Evolutionary conservation across 1,140 invertebrate species (phyloP), one percentile per base, ranked within the genome.

Genomic region (Hylaeus anthracinus): DNA sequence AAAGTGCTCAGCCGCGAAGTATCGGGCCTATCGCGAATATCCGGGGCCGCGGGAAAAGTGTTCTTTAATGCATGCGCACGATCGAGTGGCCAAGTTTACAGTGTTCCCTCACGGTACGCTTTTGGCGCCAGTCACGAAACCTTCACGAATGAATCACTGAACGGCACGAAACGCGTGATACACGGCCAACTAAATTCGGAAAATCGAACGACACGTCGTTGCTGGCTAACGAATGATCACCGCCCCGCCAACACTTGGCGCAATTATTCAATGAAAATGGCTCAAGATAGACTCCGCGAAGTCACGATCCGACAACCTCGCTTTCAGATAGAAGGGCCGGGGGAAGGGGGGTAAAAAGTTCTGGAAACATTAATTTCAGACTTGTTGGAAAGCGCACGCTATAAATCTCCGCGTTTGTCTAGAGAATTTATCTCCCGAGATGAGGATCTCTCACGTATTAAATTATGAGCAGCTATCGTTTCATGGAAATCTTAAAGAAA

Each of bases 11-110:
- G 51, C 6, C 67, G 65, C 67, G 66, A 41, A 78, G 53, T 37
- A 56, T 55, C 15, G 48, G 66, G 26, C 61, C 61, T 53, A 71
- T 74, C 64, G 61, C 63, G 86, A 70, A 77, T 66, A 65, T 77
- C 81, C 67, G 61, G 39, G 45, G 26, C 26, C 61, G 53, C 51
- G 12, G 84, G 76, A 89, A 89, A 89, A 90, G 85, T 86, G 89
- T 90, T 90, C 88, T 86, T 89, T 90, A 90, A 91, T 90, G 88
- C 87, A 90, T 86, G 88, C 72, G 86, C 84, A 81, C 75, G 79
- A 88, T 89, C 85, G 83, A 89, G 79, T 64, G 74, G 14, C 60
- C 61, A 58, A 88, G 85, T 90, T 90, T 90, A 90, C 86, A 88
- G 82, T 83, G 81, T 73, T 86, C 80, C 85, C 83, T 84, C 88